Base-by-base conservation (phyloP, 1,140 invertebrate species). In the Cephus cinctus region DNA sequence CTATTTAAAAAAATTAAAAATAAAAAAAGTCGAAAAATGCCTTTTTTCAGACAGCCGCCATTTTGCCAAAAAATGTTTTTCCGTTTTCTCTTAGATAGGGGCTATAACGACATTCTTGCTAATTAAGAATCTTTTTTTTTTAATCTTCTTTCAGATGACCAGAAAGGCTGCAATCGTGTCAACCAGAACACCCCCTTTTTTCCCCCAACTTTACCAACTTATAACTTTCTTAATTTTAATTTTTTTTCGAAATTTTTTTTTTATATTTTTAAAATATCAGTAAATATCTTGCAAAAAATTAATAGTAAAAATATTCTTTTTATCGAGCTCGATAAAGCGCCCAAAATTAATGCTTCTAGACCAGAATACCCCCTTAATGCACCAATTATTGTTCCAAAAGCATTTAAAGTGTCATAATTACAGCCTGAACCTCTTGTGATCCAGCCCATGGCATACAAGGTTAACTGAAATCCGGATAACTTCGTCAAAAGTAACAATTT, bases 321-420 rank as follows among this genome's bases (percentile, higher is more conserved):
- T 31, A 43, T 5, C 12, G 3, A 23, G 31, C 11, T 32, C 18
- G 21, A 2, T 30, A 30, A 42, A 31, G 31, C n/a, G 5, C 12
- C 23, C 11, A 32, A 43, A 30, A 43, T 25, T 42, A 15, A 27
- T 5, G 4, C 21, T 5, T 42, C 21, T 42, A 42, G 12, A 42
- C 40, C 6, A 42, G 40, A 42, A 42, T 42, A 25, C 23, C 40
- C 25, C 40, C 40, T 42, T 42, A 16, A 23, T n/a, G n/a, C n/a
- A n/a, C n/a, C n/a, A n/a, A n/a, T n/a, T n/a, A n/a, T n/a, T n/a
- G n/a, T n/a, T n/a, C n/a, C n/a, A n/a, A n/a, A n/a, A n/a, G n/a
- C n/a, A n/a, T n/a, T n/a, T n/a, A n/a, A n/a, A n/a, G n/a, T n/a
- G n/a, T n/a, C n/a, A n/a, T n/a, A n/a, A n/a, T n/a, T n/a, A n/a